phyloP scores from a whole-genome alignment of 2,888 invertebrate genomes.

The Eupithecia abbreviata region DNA sequence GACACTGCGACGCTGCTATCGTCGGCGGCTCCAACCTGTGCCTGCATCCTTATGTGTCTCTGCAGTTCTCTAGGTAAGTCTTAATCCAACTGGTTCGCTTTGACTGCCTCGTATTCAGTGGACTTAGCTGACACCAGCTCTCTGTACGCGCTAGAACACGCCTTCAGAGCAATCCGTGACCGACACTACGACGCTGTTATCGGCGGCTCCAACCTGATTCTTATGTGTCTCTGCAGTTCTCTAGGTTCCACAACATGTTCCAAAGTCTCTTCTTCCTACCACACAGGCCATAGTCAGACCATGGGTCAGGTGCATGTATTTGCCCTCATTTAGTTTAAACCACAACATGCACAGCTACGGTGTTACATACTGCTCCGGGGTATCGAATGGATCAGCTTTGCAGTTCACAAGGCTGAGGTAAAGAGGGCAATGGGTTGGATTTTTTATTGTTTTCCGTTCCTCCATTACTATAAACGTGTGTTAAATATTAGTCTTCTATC shows the following conservation, averaged over 20 bases:
- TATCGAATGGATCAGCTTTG: background rate
- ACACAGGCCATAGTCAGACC: too few species aligned
- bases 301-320: background rate
- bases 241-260: too few species aligned
- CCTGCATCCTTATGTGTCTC: conserved; percentile 93
- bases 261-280: too few species aligned
- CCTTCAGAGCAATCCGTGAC: too few species aligned
- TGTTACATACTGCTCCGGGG: background rate
- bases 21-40: conserved; percentile 94
- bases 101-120: too few species aligned
- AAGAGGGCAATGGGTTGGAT: background rate
- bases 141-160: too few species aligned
- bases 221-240: too few species aligned
- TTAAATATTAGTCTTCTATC: background rate
- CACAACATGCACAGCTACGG: background rate
- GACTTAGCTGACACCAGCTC: too few species aligned
- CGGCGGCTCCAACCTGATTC: too few species aligned
- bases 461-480: background rate
- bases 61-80: conserved; percentile 91
- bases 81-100: background rate
- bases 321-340: background rate
- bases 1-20: conserved; percentile 94
- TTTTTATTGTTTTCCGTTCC: background rate
- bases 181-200: too few species aligned
- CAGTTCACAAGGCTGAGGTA: background rate